Base-by-base conservation (phyloP, 1,140 invertebrate species). In the Pachyrhynchus sulphureomaculatus region DNA sequence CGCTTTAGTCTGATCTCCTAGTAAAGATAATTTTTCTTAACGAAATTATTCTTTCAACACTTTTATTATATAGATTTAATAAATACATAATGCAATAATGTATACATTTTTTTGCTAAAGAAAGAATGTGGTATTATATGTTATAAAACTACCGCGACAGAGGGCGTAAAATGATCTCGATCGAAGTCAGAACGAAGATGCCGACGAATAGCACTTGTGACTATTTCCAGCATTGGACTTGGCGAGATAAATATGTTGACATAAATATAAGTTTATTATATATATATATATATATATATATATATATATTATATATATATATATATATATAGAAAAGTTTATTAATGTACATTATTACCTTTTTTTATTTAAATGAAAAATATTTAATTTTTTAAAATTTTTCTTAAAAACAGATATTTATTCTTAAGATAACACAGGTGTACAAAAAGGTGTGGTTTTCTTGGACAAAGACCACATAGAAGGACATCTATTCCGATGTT, bases 101-200 rank as follows among this genome's bases (percentile, higher is more conserved):
- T n/a, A n/a, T n/a, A n/a, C n/a, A n/a, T n/a, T n/a, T n/a, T n/a
- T n/a, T n/a, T n/a, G n/a, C n/a, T n/a, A n/a, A n/a, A n/a, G n/a
- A n/a, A n/a, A n/a, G n/a, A n/a, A 29, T 29, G 12, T 1, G 1
- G 26, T 6, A n/a, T 18, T 13, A 17, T 52, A 34, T 24, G 29
- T 34, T 34, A 20, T 20, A 24, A 45, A 29, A 41, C 21, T 26
- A 33, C n/a, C 49, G 44, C 58, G 29, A 47, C 33, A 61, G 58
- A 52, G 58, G 58, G 58, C 58, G 58, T 48, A 13, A 47, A 61
- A 61, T n/a, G 26, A 29, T 26, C 48, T 26, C 58, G 58, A 61
- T 61, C 58, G 58, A 61, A 61, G 58, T 61, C 58, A 26, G 32
- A 52, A 61, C 21, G 48, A 61, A 52, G 58, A 61, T 21, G 48